phyloP scores from a whole-genome alignment of 2,113 vertebrate species.

The Platichthys flesus region DNA sequence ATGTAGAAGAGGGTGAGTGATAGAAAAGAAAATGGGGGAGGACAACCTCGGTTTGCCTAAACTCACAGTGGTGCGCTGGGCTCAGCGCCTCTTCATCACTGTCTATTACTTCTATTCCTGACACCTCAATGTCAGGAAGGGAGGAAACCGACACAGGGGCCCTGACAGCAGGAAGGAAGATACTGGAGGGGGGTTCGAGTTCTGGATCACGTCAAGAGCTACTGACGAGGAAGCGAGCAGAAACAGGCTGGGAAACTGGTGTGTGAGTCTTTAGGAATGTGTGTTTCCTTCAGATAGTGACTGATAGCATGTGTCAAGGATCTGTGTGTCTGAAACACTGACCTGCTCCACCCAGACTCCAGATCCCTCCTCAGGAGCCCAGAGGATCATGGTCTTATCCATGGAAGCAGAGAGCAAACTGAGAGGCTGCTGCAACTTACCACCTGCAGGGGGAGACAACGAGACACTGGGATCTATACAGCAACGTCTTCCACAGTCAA shows the following conservation, averaged over 20 bases:
- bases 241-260: slow-evolving; percentile 7
- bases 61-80: slow-evolving; percentile 50
- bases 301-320: slow-evolving; percentile 7
- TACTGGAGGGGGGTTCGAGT: slow-evolving; percentile 21
- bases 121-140: slow-evolving; percentile 67
- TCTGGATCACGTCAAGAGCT: slow-evolving; percentile 50
- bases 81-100: slow-evolving; percentile 62
- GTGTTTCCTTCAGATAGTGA: slow-evolving; percentile 17
- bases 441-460: slow-evolving; percentile 85
- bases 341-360: slow-evolving; percentile 97
- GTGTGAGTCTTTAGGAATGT: not conserved
- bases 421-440: slow-evolving; percentile 87
- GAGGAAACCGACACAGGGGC: slow-evolving; percentile 36
- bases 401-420: slow-evolving; percentile 93
- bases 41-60: slow-evolving; percentile 62
- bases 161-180: slow-evolving; percentile 50
- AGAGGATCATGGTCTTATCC: slow-evolving; percentile 98
- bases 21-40: slow-evolving; percentile 52
- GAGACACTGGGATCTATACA: not conserved
- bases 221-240: slow-evolving; percentile 28
- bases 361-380: slow-evolving; percentile 94
- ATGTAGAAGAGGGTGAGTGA: slow-evolving; percentile 60
- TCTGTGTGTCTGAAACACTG: slow-evolving; percentile 56
- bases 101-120: slow-evolving; percentile 72
- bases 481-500: not conserved